A percentile compares a stretch with the other conserved stretches of the same genome.
These are phyloP conservation scores for Anthopleura sola DNA, from an alignment of 64 coral and sea anemone species.

Conservation along the genomic window DNA sequence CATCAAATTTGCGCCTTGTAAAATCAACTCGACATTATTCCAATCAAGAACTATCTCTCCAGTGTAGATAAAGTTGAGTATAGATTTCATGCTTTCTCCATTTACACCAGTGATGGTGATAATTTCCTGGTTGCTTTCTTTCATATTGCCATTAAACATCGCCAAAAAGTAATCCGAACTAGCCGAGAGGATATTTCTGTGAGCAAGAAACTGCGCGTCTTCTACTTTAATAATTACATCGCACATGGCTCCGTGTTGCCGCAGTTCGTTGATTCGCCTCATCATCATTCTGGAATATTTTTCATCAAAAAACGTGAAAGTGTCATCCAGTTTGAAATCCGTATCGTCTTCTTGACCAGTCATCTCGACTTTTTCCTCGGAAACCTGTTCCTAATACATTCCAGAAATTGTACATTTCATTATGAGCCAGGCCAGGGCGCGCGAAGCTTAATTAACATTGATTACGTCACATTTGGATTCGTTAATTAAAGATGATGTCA, in stretches of 20 bases:
- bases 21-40: conserved; percentile 86
- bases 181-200: conserved; percentile 89
- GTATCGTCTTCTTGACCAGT: conserved; percentile 8
- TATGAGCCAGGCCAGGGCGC: background rate
- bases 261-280: conserved; percentile 72
- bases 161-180: conserved; percentile 98
- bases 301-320: conserved; percentile 78
- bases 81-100: conserved; percentile 92
- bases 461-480: background rate
- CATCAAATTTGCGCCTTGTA: conserved; percentile 93
- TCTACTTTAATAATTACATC: conserved; percentile 89
- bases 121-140: conserved; percentile 77
- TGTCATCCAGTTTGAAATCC: conserved; percentile 58
- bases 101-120: conserved; percentile 78
- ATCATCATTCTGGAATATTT: conserved; percentile 93
- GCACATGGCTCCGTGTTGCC: conserved; percentile 88
- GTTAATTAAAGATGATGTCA: background rate
- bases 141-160: conserved; percentile 99
- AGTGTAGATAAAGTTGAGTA: conserved; percentile 96
- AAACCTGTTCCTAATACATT: background rate
- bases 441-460: background rate
- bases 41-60: conserved; percentile 89
- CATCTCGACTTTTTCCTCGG: background rate
- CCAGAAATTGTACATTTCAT: background rate
- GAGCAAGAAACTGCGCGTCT: conserved; percentile 77